These are phyloP conservation scores for Telenomus remus DNA, from an alignment of 1,140 invertebrate species.

Conservation along the genomic window DNA sequence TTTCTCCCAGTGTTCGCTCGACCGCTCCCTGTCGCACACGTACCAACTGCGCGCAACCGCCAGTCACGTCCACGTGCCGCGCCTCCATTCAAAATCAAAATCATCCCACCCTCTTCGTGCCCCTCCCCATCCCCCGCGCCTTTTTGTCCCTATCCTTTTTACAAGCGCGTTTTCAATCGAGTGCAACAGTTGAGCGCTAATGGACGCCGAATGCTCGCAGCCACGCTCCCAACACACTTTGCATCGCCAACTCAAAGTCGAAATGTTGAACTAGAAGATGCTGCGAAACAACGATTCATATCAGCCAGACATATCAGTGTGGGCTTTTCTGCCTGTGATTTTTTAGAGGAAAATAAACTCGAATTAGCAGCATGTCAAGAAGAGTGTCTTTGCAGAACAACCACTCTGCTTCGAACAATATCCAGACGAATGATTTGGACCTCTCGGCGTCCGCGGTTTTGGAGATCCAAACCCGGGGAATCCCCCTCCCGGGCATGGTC, in stretches of 20 bases:
- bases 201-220: constrained; percentile 3
- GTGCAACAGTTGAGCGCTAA: constrained; percentile 12
- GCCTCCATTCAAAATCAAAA: not conserved
- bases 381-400: constrained; percentile 19
- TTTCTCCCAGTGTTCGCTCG: constrained; percentile 68
- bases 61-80: constrained; percentile 19
- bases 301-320: constrained; percentile 1
- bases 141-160: not conserved
- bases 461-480: constrained; percentile 67
- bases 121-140: constrained; percentile 1
- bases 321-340: no score
- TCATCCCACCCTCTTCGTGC: no score
- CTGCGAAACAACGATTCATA: no score
- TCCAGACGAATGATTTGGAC: constrained; percentile 3
- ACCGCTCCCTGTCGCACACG: constrained; percentile 73
- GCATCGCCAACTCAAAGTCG: no score
- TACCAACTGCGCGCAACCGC: not conserved
- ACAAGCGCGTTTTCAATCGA: not conserved
- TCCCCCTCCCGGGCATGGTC: constrained; percentile 71
- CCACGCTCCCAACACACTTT: no score
- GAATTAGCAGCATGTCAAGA: not conserved
- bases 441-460: constrained; percentile 50
- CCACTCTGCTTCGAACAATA: constrained; percentile 4
- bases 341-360: no score
- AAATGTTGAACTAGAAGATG: no score